phyloP scores from a whole-genome alignment of 2,888 invertebrate species.

The Trichopoda pennipes region DNA sequence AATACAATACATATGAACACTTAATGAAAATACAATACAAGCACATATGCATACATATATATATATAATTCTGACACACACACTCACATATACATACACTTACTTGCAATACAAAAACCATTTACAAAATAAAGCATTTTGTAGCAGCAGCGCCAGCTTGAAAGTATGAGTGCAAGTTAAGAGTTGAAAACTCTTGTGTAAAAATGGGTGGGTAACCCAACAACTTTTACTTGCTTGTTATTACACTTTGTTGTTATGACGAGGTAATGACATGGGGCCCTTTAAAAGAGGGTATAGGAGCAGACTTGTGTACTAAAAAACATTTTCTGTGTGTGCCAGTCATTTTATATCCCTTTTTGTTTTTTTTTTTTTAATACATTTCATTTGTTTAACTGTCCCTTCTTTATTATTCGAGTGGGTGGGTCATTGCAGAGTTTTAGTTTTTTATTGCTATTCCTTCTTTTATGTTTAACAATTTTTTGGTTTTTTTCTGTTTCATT shows the following conservation, averaged over 20 bases:
- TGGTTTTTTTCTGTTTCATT: background rate
- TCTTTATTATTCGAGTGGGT: conserved; percentile 46
- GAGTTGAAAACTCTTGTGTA: conserved; percentile 68
- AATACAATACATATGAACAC: conserved; percentile 7
- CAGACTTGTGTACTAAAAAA: conserved; percentile 12
- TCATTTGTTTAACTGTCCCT: conserved; percentile 50
- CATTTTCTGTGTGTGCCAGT: conserved; percentile 7
- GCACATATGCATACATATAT: background rate
- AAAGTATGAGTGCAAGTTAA: conserved; percentile 58
- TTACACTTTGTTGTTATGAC: conserved; percentile 48
- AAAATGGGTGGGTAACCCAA: conserved; percentile 67
- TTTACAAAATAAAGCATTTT: conserved; percentile 51
- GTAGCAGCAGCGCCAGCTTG: conserved; percentile 12
- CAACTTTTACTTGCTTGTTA: conserved; percentile 52
- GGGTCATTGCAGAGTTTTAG: conserved; percentile 59
- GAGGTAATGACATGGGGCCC: conserved; percentile 20
- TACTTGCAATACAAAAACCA: conserved; percentile 49
- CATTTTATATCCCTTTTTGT: conserved; percentile 30
- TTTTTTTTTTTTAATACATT: no score
- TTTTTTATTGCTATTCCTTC: conserved; percentile 28
- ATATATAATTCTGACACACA: background rate
- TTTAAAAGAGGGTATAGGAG: background rate
- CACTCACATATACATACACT: background rate
- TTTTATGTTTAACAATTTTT: conserved; percentile 10
- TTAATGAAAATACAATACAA: conserved; percentile 16